Evolutionary conservation across 1,140 invertebrate species (phyloP), one percentile per base, ranked within the genome.

Genomic region (Acromyrmex heyeri): DNA sequence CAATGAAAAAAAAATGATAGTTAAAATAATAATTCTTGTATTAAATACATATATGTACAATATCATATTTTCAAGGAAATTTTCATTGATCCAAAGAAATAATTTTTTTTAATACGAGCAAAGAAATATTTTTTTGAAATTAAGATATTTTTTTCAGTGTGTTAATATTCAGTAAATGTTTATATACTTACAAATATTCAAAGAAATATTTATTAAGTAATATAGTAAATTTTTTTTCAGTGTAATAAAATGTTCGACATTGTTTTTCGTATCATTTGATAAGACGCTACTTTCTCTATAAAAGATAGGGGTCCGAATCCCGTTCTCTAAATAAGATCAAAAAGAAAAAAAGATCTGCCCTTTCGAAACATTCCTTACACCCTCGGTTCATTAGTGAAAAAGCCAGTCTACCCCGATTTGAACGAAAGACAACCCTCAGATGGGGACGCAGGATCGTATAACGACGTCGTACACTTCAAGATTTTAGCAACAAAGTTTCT

Each of bases 311-410:
- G 38, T 50, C 4, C n/a, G 30, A 59, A 72, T 82, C 24, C 59
- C 48, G 50, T 83, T 83, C 79, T 72, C 38, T 50, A 83, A 83
- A 83, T 73, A 83, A 73, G 79, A 73, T 83, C 78, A 73, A 83
- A 73, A 73, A 62, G 77, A 73, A 73, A 30, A 65, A 18, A 7
- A 70, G 55, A 83, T 48, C 38, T 73, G 67, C 69, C 69, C 79
- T 73, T 73, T 83, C 30, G 50, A 83, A 83, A 83, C 53, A 48
- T 73, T 83, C 86, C 82, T 87, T 87, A 83, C 73, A 90, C 86
- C 67, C 90, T 73, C 77, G 64, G 64, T 81, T 90, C 89, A 82
- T 91, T 91, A 88, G 87, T 86, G 85, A 79, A 88, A 91, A 76
- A 86, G 89, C 86, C 81, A 62, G 61, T 30, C 64, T 65, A 64